These are phyloP conservation scores for Lasioglossum lativentre DNA, from an alignment of 2,888 invertebrate genomes.

Conservation along the genomic window DNA sequence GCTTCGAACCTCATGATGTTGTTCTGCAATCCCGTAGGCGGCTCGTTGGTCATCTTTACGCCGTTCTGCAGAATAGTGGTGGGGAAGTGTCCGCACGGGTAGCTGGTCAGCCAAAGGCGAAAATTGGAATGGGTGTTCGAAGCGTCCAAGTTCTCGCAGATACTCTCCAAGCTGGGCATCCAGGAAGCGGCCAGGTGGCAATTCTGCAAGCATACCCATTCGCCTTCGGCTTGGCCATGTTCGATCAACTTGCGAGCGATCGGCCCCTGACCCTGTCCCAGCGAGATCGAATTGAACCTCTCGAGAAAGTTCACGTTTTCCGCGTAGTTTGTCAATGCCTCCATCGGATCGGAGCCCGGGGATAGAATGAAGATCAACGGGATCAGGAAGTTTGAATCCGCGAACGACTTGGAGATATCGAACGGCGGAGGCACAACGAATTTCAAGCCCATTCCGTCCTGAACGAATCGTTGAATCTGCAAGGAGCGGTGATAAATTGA, in stretches of 20 bases:
- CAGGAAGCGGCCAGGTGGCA: slow-evolving; percentile 88
- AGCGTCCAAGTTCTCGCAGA: slow-evolving; percentile 85
- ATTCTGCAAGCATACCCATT: slow-evolving; percentile 89
- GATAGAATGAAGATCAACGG: slow-evolving; percentile 88
- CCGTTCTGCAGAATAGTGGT: slow-evolving; percentile 87
- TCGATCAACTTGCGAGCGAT: slow-evolving; percentile 85
- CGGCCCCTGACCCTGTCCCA: slow-evolving; percentile 85
- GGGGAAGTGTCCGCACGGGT: slow-evolving; percentile 87
- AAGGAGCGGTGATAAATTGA: slow-evolving; percentile 14
- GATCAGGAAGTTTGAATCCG: slow-evolving; percentile 86
- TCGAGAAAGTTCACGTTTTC: slow-evolving; percentile 84
- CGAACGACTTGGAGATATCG: slow-evolving; percentile 86
- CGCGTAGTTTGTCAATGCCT: slow-evolving; percentile 86
- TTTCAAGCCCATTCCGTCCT: slow-evolving; percentile 78
- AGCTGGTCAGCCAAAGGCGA: slow-evolving; percentile 88
- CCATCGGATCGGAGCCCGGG: slow-evolving; percentile 87
- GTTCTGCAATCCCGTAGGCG: slow-evolving; percentile 87
- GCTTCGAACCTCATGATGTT: slow-evolving; percentile 78
- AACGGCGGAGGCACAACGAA: slow-evolving; percentile 84
- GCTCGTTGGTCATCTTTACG: slow-evolving; percentile 88
- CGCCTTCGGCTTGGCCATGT: slow-evolving; percentile 85
- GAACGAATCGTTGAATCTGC: slow-evolving; percentile 84
- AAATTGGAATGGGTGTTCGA: slow-evolving; percentile 86
- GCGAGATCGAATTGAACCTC: slow-evolving; percentile 86
- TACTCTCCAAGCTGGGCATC: slow-evolving; percentile 87